A percentile compares a stretch with the other conserved stretches of the same genome.
phyloP scores from a whole-genome alignment of 2,888 invertebrate genomes.

The Spodoptera littoralis region DNA sequence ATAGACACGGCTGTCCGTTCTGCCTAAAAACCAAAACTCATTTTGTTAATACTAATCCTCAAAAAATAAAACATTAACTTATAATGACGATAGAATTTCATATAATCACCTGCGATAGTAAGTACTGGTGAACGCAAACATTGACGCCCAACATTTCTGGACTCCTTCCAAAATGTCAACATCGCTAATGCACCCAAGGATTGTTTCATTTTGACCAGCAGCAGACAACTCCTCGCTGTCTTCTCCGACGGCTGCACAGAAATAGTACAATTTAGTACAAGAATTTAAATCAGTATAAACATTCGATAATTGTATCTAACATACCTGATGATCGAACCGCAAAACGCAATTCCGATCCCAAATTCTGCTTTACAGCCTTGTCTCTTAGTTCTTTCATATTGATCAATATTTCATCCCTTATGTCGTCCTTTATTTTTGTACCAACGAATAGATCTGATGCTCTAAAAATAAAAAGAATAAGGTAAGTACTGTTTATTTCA shows the following conservation, averaged over 20 bases:
- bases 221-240: slow-evolving; percentile 94
- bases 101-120: slow-evolving; percentile 91
- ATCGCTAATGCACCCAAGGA: slow-evolving; percentile 90
- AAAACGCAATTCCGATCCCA: slow-evolving; percentile 80
- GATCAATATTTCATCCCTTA: slow-evolving; percentile 74
- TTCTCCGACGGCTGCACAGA: slow-evolving; percentile 91
- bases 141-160: slow-evolving; percentile 94
- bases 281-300: too few relatives aligned
- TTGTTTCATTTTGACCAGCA: slow-evolving; percentile 95
- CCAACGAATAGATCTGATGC: slow-evolving; percentile 77
- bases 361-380: slow-evolving; percentile 66
- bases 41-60: not conserved
- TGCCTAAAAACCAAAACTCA: slow-evolving; percentile 83
- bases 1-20: slow-evolving; percentile 91
- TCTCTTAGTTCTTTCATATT: slow-evolving; percentile 70
- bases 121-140: slow-evolving; percentile 93
- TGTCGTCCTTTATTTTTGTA: slow-evolving; percentile 75
- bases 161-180: slow-evolving; percentile 89
- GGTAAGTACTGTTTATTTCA: not conserved
- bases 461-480: slow-evolving; percentile 65
- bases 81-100: too few relatives aligned
- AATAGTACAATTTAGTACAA: not conserved
- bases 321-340: slow-evolving; percentile 91
- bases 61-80: too few relatives aligned
- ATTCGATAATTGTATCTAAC: not conserved